Percentiles rank a stretch among this genome's conserved stretches.
These are phyloP conservation scores for Epistrophe grossulariae DNA, from an alignment of 2,888 invertebrate species.

Conservation along the genomic window DNA sequence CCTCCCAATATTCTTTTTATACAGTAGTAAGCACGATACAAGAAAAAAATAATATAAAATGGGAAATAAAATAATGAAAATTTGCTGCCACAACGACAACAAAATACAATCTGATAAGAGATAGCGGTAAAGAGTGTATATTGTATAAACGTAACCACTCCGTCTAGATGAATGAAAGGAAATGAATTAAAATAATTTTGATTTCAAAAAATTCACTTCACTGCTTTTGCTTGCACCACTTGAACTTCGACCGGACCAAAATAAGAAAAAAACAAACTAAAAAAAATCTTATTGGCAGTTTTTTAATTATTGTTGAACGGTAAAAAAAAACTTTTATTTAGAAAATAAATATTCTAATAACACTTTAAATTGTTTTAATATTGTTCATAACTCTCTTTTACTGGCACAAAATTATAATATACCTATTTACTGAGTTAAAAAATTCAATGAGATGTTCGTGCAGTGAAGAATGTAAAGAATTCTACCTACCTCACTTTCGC, in stretches of 20 bases:
- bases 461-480: background rate
- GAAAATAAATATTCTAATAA: background rate
- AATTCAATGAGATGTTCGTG: background rate
- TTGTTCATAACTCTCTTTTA: background rate
- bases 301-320: background rate
- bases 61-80: conserved; percentile 3
- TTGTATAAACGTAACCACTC: background rate
- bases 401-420: background rate
- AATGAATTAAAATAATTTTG: conserved; percentile 24
- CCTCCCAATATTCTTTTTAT: background rate
- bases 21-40: background rate
- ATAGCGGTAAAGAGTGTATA: background rate
- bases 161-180: conserved; percentile 30
- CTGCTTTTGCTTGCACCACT: background rate
- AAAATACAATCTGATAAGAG: conserved; percentile 16
- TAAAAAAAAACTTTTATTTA: too few relatives aligned
- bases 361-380: background rate
- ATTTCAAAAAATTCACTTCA: background rate
- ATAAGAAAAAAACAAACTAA: background rate
- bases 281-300: background rate
- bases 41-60: background rate
- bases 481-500: background rate
- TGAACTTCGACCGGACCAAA: background rate
- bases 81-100: background rate
- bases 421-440: background rate